phyloP scores from a whole-genome alignment of 2,113 vertebrate species.

The Dolichotis patagonum region DNA sequence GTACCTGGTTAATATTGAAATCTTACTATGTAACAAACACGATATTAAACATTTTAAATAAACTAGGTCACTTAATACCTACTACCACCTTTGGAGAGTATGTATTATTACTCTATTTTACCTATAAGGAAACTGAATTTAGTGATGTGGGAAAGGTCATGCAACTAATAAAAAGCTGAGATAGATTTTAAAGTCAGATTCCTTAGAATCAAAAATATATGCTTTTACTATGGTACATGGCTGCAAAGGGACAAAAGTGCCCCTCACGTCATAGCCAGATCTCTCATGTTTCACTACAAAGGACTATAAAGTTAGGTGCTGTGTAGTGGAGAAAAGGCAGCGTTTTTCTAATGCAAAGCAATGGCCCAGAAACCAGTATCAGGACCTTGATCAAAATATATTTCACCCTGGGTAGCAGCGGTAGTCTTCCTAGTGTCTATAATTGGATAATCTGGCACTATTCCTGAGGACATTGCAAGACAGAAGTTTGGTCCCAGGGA shows the following conservation, averaged over 20 bases:
- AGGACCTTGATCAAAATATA: slow-evolving; percentile 67
- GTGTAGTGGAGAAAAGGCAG: slow-evolving; percentile 37
- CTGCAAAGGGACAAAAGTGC: not conserved
- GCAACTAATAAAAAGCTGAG: not conserved
- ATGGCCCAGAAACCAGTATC: slow-evolving; percentile 64
- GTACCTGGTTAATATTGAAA: not conserved
- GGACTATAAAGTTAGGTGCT: slow-evolving; percentile 41
- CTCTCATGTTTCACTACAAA: slow-evolving; percentile 60
- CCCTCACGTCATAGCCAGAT: slow-evolving; percentile 53
- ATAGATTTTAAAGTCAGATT: not conserved
- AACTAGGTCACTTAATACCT: not conserved
- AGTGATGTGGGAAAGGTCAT: not conserved
- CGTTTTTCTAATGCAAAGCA: slow-evolving; percentile 48
- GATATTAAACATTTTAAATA: not conserved
- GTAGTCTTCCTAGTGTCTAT: slow-evolving; percentile 26
- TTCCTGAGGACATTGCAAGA: slow-evolving; percentile 35
- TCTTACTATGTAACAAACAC: not conserved
- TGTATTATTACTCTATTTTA: not conserved
- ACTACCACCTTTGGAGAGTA: not conserved
- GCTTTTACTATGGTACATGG: not conserved
- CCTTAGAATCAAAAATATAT: not conserved
- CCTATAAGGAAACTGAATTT: not conserved
- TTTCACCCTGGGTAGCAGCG: slow-evolving; percentile 35
- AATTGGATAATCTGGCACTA: slow-evolving; percentile 26
- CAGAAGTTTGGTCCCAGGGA: slow-evolving; percentile 53